Percentiles rank a stretch among this genome's conserved stretches.
Conservation (phyloP, 2,113 vertebrate genomes). For the cattle (Bos taurus) region ARS-UCD2.0 NC_037334.1:51614501-51615000, state of each 20-base stretch:
- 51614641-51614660: slow-evolving; percentile 5
- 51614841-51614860: background rate
- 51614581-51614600: slow-evolving; percentile 6
- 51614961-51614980: slow-evolving; percentile 11
- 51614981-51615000: background rate
- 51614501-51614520: background rate
- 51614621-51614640: background rate
- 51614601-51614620: background rate
- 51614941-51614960: background rate
- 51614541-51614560: slow-evolving; percentile 4
- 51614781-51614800: background rate
- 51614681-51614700: slow-evolving; percentile 38
- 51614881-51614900: background rate
- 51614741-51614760: background rate
- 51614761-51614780: background rate
- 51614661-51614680: background rate
- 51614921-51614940: background rate
- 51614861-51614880: slow-evolving; percentile 27
- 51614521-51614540: background rate
- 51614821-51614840: slow-evolving; percentile 2
- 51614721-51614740: slow-evolving; percentile 29
- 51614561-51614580: background rate
- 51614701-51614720: background rate
- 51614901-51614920: background rate
- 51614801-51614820: slow-evolving; percentile 16